Conservation (phyloP, 2,888 invertebrate genomes). For the Rotaria sp. region DNA sequence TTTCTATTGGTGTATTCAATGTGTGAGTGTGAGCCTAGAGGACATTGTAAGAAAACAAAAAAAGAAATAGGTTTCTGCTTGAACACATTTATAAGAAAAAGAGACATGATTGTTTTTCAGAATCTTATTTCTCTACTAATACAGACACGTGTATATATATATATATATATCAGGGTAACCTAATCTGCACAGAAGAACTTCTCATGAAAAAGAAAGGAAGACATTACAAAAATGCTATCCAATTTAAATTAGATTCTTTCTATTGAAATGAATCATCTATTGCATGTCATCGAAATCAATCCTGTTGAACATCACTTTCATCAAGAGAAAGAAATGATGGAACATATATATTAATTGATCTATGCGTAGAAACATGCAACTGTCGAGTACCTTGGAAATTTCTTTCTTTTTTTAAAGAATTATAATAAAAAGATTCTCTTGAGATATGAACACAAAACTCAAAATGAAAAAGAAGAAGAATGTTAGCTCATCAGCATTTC, state of each 20-base stretch:
- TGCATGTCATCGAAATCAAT: neutral
- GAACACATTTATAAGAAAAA: constrained; percentile 1
- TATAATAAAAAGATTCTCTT: neutral
- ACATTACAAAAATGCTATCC: neutral
- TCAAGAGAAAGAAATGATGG: neutral
- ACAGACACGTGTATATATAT: neutral
- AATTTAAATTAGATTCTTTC: neutral
- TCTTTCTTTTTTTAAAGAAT: neutral
- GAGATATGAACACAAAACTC: neutral
- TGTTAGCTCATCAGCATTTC: neutral
- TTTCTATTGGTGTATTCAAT: neutral
- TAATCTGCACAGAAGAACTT: neutral
- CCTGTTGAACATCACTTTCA: neutral
- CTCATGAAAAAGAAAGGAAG: neutral
- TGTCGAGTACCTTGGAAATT: neutral
- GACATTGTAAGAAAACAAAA: neutral
- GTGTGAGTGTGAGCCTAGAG: constrained; percentile 22
- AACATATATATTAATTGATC: neutral
- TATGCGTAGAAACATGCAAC: neutral
- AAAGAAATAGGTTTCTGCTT: constrained; percentile 16
- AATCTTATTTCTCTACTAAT: neutral
- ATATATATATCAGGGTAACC: neutral
- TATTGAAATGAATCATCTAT: neutral
- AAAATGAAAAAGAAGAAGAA: neutral
- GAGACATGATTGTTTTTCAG: neutral